phyloP scores from a whole-genome alignment of 2,113 vertebrate genomes.

The Scolopax mira region DNA sequence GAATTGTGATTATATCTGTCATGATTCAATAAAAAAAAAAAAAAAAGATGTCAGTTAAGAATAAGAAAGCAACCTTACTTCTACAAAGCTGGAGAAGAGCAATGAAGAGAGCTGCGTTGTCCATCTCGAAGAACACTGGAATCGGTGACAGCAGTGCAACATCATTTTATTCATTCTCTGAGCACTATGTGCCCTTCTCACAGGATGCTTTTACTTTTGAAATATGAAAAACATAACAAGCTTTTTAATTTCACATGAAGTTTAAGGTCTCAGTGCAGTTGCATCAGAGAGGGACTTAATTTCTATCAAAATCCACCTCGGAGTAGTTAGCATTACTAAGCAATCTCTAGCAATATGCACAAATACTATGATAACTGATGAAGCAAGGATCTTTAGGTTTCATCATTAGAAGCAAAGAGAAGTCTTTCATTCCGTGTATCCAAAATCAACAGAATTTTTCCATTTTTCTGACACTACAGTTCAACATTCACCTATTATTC shows the following conservation, averaged over 20 bases:
- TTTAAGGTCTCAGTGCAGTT: not conserved
- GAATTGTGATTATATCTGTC: not conserved
- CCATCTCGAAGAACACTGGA: slow-evolving; percentile 67
- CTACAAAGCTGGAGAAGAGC: slow-evolving; percentile 69
- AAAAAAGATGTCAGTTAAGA: not conserved
- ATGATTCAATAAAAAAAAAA: not conserved
- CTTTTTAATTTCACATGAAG: not conserved
- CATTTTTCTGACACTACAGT: not conserved
- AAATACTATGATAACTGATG: not conserved
- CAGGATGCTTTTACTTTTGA: not conserved
- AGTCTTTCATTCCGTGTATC: not conserved
- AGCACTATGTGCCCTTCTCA: not conserved
- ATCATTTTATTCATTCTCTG: not conserved
- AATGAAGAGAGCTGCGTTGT: slow-evolving; percentile 73
- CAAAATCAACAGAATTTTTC: not conserved
- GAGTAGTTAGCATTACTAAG: not conserved
- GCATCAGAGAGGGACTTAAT: not conserved
- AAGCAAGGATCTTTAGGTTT: not conserved
- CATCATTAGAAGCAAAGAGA: not conserved
- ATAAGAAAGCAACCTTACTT: slow-evolving; percentile 72
- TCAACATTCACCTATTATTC: not conserved
- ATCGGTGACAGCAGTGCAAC: not conserved
- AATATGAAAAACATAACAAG: not conserved
- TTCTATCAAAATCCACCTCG: not conserved
- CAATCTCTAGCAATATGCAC: not conserved